A percentile compares a stretch with the other conserved stretches of the same genome.
These are phyloP conservation scores for Corythornis cristatus DNA, from an alignment of 2,113 vertebrate genomes.

Conservation along the genomic window DNA sequence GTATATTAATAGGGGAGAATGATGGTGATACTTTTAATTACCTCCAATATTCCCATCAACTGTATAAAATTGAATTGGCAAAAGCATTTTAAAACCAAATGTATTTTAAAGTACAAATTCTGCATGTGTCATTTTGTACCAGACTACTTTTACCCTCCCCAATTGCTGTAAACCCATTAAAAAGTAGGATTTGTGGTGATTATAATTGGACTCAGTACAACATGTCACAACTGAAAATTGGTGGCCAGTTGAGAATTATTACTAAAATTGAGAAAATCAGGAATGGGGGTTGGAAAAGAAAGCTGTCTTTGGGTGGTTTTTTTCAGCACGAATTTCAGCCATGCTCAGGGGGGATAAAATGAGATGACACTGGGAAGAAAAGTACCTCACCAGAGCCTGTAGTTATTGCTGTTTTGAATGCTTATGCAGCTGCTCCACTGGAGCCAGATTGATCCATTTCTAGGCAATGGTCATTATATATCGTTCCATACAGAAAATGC, in stretches of 20 bases:
- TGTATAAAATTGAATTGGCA: background rate
- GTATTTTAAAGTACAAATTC: background rate
- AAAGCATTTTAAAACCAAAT: background rate
- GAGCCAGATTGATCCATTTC: slow-evolving; percentile 72
- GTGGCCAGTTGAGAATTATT: slow-evolving; percentile 53
- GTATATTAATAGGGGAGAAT: background rate
- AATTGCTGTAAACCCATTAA: background rate
- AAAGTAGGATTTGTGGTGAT: background rate
- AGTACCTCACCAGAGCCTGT: slow-evolving; percentile 37
- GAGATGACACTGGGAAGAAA: slow-evolving; percentile 66
- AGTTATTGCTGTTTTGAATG: slow-evolving; percentile 70
- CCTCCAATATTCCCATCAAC: background rate
- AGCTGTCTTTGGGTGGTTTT: slow-evolving; percentile 8
- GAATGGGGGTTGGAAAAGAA: background rate
- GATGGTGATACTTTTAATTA: background rate
- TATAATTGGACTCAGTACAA: slow-evolving; percentile 17
- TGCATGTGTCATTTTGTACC: background rate
- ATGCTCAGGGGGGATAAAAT: slow-evolving; percentile 49
- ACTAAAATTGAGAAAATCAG: slow-evolving; percentile 48
- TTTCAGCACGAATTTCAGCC: slow-evolving; percentile 53
- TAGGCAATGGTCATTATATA: slow-evolving; percentile 67
- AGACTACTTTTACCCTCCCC: background rate
- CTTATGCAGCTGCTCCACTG: slow-evolving; percentile 29
- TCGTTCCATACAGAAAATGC: slow-evolving; percentile 59
- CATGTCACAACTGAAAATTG: slow-evolving; percentile 38